Evolutionary conservation across 2,888 invertebrate species (phyloP).

Genomic region (Drosophila testacea): DNA sequence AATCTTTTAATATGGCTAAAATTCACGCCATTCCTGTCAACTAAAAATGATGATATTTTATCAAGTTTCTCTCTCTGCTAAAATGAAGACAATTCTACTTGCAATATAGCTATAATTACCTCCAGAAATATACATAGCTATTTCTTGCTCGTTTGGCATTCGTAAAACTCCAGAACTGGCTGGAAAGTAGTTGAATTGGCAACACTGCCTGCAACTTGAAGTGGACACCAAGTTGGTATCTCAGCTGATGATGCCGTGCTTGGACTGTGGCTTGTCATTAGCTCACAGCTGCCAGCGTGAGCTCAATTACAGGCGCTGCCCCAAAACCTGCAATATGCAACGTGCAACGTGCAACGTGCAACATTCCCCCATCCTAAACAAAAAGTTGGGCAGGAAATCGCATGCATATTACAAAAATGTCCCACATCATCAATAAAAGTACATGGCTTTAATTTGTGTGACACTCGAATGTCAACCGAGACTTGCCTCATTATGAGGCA

Average conservation of each 20-base stretch:
- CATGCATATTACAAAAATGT: constrained; percentile 80
- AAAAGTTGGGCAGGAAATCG: constrained; percentile 73
- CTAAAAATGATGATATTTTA: too few species aligned
- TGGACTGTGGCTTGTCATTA: constrained; percentile 75
- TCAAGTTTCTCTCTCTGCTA: too few species aligned
- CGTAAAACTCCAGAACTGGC: neutral
- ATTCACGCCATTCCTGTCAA: too few species aligned
- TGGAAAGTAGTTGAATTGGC: neutral
- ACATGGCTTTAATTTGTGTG: constrained; percentile 68
- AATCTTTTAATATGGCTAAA: too few species aligned
- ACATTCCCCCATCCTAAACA: neutral
- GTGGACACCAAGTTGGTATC: neutral
- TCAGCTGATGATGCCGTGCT: constrained; percentile 68
- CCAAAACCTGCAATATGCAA: constrained; percentile 14
- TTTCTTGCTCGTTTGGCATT: too few species aligned
- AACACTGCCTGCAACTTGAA: constrained; percentile 4
- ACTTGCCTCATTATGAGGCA: constrained; percentile 3
- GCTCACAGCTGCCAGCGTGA: constrained; percentile 73
- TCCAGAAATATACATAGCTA: too few species aligned
- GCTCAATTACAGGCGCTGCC: constrained; percentile 63
- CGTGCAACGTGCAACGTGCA: constrained; percentile 1
- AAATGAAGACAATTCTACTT: too few species aligned
- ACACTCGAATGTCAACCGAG: constrained; percentile 57
- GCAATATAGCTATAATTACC: too few species aligned
- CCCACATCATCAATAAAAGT: constrained; percentile 79